These are phyloP conservation scores for Spheniscus humboldti DNA, from an alignment of 2,797 vertebrate genomes.

Conservation along the genomic window DNA sequence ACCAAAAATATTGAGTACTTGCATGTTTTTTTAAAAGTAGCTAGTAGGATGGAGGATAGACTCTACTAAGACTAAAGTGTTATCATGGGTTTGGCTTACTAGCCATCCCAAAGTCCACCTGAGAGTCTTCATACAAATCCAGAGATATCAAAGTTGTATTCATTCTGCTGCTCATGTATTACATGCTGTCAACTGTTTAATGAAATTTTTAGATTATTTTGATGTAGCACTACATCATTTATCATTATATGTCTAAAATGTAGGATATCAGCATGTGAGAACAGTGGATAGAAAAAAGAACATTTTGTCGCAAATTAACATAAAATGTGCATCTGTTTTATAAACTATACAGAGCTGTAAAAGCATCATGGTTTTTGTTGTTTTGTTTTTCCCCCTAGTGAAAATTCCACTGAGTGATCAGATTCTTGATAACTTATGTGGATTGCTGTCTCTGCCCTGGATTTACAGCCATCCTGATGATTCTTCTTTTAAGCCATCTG, in stretches of 20 bases:
- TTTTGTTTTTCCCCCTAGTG: conserved; percentile 60
- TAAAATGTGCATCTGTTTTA: not conserved
- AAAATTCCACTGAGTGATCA: conserved; percentile 71
- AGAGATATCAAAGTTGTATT: not conserved
- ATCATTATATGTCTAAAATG: not conserved
- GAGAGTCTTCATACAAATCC: not conserved
- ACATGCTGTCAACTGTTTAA: not conserved
- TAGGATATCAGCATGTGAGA: not conserved
- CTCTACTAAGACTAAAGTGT: not conserved
- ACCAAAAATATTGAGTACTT: not conserved
- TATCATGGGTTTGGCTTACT: not conserved
- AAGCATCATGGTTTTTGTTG: not conserved
- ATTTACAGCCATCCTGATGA: conserved; percentile 78
- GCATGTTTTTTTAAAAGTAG: not conserved
- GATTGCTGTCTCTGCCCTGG: conserved; percentile 91
- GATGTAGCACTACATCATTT: not conserved
- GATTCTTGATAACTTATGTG: conserved; percentile 80
- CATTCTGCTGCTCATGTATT: not conserved
- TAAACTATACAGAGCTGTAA: not conserved
- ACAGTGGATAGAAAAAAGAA: not conserved
- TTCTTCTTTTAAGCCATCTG: conserved; percentile 72
- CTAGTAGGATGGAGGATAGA: not conserved
- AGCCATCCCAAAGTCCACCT: not conserved
- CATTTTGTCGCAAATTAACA: not conserved
- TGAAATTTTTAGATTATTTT: not conserved